Evolutionary conservation across 2,113 vertebrate species (phyloP), one percentile per base, ranked within the genome.

Genomic region (Psammodynastes pulverulentus): DNA sequence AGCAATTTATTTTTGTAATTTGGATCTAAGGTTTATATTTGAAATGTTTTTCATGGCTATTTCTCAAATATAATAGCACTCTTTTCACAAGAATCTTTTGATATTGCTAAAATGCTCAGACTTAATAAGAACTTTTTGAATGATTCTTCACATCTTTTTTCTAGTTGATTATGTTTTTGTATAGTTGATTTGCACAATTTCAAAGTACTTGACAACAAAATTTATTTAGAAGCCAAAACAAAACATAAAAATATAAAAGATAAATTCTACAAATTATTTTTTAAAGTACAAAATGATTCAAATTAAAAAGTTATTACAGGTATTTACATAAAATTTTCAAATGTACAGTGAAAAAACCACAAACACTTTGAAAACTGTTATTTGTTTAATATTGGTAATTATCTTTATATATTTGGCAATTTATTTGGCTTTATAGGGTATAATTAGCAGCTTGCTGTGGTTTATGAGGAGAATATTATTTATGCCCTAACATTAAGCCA

Each of bases 1-100:
- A 92, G 49, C 94, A 96, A 96, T 96, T 96, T 95, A 96, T 95
- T 96, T 96, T 93, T 97, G 96, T 96, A 94, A 94, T 95, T 97
- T 95, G 96, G 95, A 96, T 97, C 96, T 96, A 97, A 97, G 95
- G 29, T 72, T 92, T 94, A 54, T 91, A 93, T 94, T 95, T 97
- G 91, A 94, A 96, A 52, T 19, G 94, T 96, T 97, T 96, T 96
- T 87, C 53, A 94, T 0, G 90, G 90, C 45, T 94, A 92, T 51
- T 96, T 87, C 54, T 93, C 26, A 95, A 85, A 94, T 95, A 93
- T 24, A 92, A 58, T 48, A 48, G 92, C 0, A 0, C 91, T 96
- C 85, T 94, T 96, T 96, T 95, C 85, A 21, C 72, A 90, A 88
- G 92, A 96, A 95, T 45, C 62, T 92, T 93, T 91, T 93, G 88